Conservation (phyloP, 2,797 vertebrate genomes). For the Cirrhinus molitorella region DNA sequence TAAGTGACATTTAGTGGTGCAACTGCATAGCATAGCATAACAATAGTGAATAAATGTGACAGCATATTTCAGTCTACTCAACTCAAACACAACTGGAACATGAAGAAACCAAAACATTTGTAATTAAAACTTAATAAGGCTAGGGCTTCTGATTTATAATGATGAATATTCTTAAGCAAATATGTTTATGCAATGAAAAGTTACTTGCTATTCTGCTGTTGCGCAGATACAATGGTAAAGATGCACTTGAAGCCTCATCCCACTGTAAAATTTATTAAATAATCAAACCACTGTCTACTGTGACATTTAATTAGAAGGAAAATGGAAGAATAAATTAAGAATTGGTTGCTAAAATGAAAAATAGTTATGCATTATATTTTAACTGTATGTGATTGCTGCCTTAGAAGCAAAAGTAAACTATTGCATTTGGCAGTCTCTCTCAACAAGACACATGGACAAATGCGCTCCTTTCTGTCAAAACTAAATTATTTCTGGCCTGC, state of each 20-base stretch:
- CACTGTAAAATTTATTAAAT: neutral
- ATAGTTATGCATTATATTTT: neutral
- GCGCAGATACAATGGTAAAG: neutral
- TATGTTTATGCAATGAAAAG: neutral
- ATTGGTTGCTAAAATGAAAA: neutral
- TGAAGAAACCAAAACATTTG: neutral
- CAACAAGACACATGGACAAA: neutral
- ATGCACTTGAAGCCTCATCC: neutral
- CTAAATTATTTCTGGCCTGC: neutral
- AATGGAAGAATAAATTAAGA: neutral
- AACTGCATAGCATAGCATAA: neutral
- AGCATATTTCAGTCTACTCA: neutral
- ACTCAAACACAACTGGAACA: neutral
- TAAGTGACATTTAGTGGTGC: neutral
- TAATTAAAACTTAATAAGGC: neutral
- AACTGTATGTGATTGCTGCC: neutral
- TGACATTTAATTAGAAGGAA: neutral
- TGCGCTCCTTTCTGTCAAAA: constrained; percentile 9
- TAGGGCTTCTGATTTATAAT: neutral
- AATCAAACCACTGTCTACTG: neutral
- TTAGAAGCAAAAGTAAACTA: neutral
- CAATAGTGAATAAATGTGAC: neutral
- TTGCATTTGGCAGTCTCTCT: neutral
- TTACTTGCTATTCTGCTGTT: too few relatives aligned
- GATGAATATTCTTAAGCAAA: neutral